phyloP scores from a whole-genome alignment of 2,113 vertebrate species.

The Saguinus imperator region DNA sequence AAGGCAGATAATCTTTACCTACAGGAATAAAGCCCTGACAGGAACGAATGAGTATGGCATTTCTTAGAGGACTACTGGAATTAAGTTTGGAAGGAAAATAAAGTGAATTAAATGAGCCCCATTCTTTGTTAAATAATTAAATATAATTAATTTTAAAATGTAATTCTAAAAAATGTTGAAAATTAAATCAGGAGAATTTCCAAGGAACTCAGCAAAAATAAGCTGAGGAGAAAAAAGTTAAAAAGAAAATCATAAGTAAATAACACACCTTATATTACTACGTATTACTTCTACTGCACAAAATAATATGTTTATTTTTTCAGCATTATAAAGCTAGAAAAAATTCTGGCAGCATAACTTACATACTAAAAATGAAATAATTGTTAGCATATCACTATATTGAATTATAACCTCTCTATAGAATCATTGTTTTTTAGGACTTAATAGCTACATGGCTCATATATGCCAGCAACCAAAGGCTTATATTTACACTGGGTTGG shows the following conservation, averaged over 20 bases:
- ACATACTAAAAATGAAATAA: background rate
- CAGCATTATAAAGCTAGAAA: background rate
- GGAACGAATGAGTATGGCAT: background rate
- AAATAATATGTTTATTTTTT: conserved; percentile 25
- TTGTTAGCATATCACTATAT: background rate
- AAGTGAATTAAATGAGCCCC: background rate
- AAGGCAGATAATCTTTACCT: background rate
- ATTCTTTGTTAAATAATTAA: conserved; percentile 29
- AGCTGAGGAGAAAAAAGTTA: conserved; percentile 46
- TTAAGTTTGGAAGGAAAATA: background rate
- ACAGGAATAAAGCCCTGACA: background rate
- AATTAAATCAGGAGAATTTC: conserved; percentile 46
- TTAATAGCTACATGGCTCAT: background rate
- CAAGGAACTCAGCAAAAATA: conserved; percentile 55
- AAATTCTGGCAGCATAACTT: background rate
- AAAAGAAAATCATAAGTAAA: conserved; percentile 47
- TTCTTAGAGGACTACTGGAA: background rate
- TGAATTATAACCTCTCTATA: background rate
- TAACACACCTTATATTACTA: conserved; percentile 60
- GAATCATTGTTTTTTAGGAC: background rate
- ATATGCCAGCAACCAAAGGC: background rate
- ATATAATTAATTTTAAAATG: conserved; percentile 26
- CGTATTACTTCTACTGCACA: background rate
- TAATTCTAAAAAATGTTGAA: background rate
- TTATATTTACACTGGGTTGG: conserved; percentile 9